Base-by-base conservation (phyloP, 2,888 invertebrate genomes). In the Chironomus tentans region DNA sequence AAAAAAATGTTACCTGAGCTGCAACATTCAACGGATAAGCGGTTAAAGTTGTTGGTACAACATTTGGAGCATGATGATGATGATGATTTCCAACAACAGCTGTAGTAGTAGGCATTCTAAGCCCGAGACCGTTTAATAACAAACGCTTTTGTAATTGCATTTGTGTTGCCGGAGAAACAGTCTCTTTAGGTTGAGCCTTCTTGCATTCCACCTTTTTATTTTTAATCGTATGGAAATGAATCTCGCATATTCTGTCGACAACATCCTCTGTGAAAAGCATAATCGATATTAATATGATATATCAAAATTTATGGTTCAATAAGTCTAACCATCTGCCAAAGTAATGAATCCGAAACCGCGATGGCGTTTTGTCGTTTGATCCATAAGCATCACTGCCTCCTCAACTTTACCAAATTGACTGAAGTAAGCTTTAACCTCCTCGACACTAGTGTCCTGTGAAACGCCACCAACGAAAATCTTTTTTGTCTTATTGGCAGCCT, bases 401-500 rank as follows among this genome's bases (percentile, higher is more conserved):
- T 94, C 94, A 21, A 94, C 94, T 81, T 91, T 91, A 18, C 95
- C 95, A 83, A 94, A 95, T 84, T 94, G 94, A 79, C 90, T 90
- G 87, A 95, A 95, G 84, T 94, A 95, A 50, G 92, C 91, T 83
- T 94, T 92, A 6, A 95, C 94, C 84, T 95, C 95, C 77, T 95
- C 95, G 75, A 93, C 92, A 46, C 93, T 92, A 2, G 95, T 95
- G 85, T 95, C 95, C 84, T 95, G 95, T 77, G 94, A 94, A 77
- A 95, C 94, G 77, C 95, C 95, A 75, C 95, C 95, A 24, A 95
- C 95, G 85, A 95, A 95, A 79, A 95, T 95, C 86, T 95, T 95
- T 86, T 94, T 95, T 80, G 93, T 94, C 81, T 93, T 92, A 82
- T 93, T 93, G 76, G 93, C 92, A 81, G 89, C 89, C 80, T 93